These are phyloP conservation scores for Sandelia bainsii DNA, from an alignment of 2,797 vertebrate species.

Conservation along the genomic window DNA sequence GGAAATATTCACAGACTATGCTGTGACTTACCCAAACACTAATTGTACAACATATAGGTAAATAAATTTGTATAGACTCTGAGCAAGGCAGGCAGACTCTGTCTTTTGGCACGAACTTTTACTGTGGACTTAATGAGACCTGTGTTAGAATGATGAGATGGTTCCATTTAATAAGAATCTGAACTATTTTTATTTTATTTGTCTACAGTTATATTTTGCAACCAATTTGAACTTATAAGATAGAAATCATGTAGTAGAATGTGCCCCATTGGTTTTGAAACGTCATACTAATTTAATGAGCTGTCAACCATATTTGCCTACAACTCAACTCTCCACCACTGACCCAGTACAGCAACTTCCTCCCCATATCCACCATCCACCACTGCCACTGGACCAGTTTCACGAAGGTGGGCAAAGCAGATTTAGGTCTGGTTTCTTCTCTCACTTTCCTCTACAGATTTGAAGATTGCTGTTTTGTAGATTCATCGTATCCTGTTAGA, in stretches of 20 bases:
- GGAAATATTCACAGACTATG: neutral
- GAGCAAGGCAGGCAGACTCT: slow-evolving; percentile 6
- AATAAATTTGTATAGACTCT: too few relatives aligned
- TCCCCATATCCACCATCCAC: neutral
- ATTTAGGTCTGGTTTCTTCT: too few relatives aligned
- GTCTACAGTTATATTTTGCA: neutral
- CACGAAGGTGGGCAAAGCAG: too few relatives aligned
- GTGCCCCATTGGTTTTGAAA: neutral
- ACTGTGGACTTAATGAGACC: slow-evolving; percentile 69
- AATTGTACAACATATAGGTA: slow-evolving; percentile 41
- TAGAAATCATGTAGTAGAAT: neutral
- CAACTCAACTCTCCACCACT: neutral
- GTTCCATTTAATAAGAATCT: neutral
- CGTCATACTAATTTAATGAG: slow-evolving; percentile 30
- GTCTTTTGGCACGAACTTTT: slow-evolving; percentile 16
- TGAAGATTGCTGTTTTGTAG: too few relatives aligned
- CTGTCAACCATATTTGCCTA: neutral
- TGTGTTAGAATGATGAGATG: slow-evolving; percentile 7
- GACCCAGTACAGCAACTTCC: slow-evolving; percentile 1
- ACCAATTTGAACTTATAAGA: neutral
- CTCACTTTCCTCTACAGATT: too few relatives aligned
- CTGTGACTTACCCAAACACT: neutral
- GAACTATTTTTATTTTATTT: neutral
- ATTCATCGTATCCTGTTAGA: too few relatives aligned
- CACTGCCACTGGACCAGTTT: too few relatives aligned